phyloP scores from a whole-genome alignment of 2,113 vertebrate species.

The Dinomys branickii region DNA sequence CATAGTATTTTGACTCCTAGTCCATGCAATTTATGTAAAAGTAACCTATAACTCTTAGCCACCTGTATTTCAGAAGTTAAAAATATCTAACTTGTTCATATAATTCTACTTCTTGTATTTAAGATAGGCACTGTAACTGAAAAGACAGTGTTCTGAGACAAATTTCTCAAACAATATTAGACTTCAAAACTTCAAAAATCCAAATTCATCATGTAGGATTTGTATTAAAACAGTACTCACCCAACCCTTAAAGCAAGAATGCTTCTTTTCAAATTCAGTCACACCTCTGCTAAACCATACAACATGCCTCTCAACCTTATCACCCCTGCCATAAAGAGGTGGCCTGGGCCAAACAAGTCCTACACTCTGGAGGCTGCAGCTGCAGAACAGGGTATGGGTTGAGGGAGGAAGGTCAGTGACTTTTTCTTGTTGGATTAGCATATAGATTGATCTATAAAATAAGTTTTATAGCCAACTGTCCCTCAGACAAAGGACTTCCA shows the following conservation, averaged over 20 bases:
- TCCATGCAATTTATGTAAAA: conserved; percentile 24
- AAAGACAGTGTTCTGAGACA: conserved; percentile 4
- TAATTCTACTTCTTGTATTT: conserved; percentile 56
- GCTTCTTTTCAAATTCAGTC: neutral
- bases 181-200: conserved; percentile 20
- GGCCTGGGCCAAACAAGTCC: neutral
- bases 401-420: neutral
- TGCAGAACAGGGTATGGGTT: neutral
- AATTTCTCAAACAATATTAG: conserved; percentile 1
- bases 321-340: neutral
- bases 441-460: neutral
- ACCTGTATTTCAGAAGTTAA: conserved; percentile 40
- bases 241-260: conserved; percentile 27
- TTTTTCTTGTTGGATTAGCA: neutral
- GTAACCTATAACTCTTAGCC: conserved; percentile 41
- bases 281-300: neutral
- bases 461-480: neutral
- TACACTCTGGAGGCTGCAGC: neutral
- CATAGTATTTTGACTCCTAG: neutral
- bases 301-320: neutral
- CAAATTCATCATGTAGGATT: neutral
- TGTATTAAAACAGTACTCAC: neutral
- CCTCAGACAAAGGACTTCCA: too few relatives aligned
- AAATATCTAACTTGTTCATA: conserved; percentile 43
- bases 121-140: conserved; percentile 3